Conservation (phyloP, 2,113 vertebrate genomes). For the Motacilla alba region DNA sequence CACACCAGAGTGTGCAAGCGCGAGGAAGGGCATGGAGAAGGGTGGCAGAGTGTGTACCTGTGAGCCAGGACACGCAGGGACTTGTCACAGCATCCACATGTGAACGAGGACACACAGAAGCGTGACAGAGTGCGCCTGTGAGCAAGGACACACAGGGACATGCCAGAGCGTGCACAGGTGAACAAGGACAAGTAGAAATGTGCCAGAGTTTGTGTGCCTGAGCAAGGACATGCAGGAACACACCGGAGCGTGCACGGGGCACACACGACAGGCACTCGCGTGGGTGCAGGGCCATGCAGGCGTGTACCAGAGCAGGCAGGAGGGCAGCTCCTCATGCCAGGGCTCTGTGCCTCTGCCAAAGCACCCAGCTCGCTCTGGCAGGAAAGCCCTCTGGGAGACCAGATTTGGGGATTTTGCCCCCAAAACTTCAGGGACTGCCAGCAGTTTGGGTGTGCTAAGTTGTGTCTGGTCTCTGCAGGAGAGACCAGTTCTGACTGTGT, state of each 20-base stretch:
- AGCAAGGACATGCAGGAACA: not conserved
- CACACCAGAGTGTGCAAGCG: not conserved
- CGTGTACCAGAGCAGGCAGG: not conserved
- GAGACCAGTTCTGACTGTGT: not conserved
- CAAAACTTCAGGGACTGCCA: not conserved
- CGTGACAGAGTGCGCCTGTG: not conserved
- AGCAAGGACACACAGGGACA: not conserved
- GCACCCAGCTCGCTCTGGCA: not conserved
- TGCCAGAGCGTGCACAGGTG: accelerated
- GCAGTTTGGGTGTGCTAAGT: not conserved
- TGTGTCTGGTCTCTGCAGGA: not conserved
- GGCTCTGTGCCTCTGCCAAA: not conserved
- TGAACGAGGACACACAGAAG: not conserved
- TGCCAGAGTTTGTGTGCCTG: not conserved
- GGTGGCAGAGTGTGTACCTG: not conserved
- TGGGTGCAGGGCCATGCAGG: not conserved
- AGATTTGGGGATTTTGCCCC: not conserved
- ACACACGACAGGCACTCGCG: accelerated
- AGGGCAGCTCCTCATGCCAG: accelerated
- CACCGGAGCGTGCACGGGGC: accelerated
- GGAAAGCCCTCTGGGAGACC: not conserved
- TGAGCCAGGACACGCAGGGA: not conserved
- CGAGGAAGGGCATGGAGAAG: not conserved
- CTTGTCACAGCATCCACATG: not conserved
- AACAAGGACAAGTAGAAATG: not conserved